Percentiles rank a stretch among this genome's conserved stretches.
These are phyloP conservation scores for Valencia hispanica DNA, from an alignment of 2,797 vertebrate species.

Conservation along the genomic window DNA sequence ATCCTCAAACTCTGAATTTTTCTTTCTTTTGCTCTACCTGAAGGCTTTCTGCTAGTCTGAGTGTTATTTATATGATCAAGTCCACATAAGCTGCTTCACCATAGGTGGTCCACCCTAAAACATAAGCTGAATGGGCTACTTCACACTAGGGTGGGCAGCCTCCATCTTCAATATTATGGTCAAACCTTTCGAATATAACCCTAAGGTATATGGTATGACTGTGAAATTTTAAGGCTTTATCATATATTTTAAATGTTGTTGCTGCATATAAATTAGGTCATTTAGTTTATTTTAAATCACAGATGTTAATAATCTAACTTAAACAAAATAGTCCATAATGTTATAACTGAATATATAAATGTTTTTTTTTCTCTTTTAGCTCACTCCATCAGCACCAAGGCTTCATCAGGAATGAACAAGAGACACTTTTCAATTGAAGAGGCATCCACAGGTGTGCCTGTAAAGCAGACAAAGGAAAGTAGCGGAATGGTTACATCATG, in stretches of 20 bases:
- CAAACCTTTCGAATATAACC: not conserved
- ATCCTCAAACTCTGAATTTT: not conserved
- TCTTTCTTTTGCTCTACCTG: constrained; percentile 2
- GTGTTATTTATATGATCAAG: not conserved
- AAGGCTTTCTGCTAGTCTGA: not conserved
- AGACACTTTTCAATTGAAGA: not conserved
- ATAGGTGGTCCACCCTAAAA: constrained; percentile 2
- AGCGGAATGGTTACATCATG: not conserved
- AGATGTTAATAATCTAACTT: not conserved
- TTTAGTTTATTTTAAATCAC: not conserved
- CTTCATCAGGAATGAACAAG: not conserved
- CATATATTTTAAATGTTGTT: not conserved
- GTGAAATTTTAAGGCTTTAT: not conserved
- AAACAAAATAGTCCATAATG: not conserved
- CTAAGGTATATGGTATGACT: not conserved
- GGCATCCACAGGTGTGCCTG: not conserved
- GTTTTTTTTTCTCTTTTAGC: not conserved
- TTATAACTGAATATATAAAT: not conserved
- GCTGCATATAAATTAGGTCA: not conserved
- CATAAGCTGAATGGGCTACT: not conserved
- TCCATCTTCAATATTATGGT: not conserved
- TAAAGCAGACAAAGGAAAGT: not conserved
- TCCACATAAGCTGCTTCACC: not conserved
- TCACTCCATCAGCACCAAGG: not conserved
- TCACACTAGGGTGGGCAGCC: not conserved